phyloP scores from a whole-genome alignment of 2,797 vertebrate species.

The Peromyscus attwateri region DNA sequence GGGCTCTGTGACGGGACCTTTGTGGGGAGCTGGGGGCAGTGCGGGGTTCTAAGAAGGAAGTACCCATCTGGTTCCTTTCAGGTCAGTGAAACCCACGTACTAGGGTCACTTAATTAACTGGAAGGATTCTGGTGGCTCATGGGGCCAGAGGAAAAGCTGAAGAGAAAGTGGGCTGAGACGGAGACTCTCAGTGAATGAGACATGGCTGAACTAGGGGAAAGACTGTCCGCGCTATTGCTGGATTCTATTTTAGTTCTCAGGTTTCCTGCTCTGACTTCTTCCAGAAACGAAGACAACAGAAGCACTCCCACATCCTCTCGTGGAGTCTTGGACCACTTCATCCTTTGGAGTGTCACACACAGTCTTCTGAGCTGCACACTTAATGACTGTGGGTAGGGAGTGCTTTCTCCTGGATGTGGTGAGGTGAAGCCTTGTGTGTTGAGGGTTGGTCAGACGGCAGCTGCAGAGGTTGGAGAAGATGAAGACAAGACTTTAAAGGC shows the following conservation, averaged over 20 bases:
- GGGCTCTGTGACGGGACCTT: neutral
- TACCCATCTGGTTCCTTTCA: neutral
- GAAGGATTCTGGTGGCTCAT: neutral
- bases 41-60: neutral
- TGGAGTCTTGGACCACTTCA: neutral
- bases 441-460: fast-evolving
- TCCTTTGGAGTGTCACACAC: neutral
- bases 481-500: neutral
- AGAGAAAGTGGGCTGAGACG: neutral
- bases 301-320: neutral
- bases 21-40: neutral
- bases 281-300: neutral
- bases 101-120: neutral
- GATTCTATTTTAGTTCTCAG: neutral
- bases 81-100: neutral
- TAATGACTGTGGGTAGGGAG: neutral
- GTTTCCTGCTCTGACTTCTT: neutral
- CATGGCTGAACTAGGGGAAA: neutral
- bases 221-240: neutral
- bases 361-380: neutral
- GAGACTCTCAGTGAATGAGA: neutral
- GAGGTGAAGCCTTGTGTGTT: neutral
- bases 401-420: neutral
- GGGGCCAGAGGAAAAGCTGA: neutral
- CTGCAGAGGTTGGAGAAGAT: neutral